phyloP scores from a whole-genome alignment of 2,797 vertebrate species.

The Alosa sapidissima region DNA sequence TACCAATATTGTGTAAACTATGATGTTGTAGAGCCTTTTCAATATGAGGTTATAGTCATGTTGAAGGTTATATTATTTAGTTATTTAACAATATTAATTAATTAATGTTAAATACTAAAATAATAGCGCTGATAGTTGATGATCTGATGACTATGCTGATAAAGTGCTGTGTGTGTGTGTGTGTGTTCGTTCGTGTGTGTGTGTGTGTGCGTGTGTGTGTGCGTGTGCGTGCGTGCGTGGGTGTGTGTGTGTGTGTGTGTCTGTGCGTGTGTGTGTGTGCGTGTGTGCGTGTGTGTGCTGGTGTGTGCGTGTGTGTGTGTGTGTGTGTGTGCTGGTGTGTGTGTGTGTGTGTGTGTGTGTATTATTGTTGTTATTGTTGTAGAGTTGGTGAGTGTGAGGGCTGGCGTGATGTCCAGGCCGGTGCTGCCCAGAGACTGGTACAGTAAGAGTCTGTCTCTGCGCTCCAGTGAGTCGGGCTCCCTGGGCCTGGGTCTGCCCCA shows the following conservation, averaged over 20 bases:
- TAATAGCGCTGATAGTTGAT: background rate
- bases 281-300: background rate
- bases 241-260: background rate
- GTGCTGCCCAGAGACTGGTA: slow-evolving; percentile 45
- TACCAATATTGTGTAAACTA: background rate
- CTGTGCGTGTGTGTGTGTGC: slow-evolving; percentile 9
- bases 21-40: no score
- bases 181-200: background rate
- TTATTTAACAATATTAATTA: background rate
- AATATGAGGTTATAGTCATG: background rate
- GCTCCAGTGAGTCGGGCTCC: slow-evolving; percentile 64
- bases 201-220: background rate
- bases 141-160: background rate
- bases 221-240: background rate
- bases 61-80: background rate
- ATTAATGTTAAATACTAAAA: background rate
- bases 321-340: slow-evolving; percentile 18
- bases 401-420: slow-evolving; percentile 48
- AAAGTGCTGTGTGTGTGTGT: background rate
- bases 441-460: slow-evolving; percentile 57
- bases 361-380: slow-evolving; percentile 20
- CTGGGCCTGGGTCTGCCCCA: slow-evolving; percentile 56
- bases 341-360: slow-evolving; percentile 34
- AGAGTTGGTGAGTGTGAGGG: slow-evolving; percentile 47
- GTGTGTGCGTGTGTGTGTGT: background rate